These are phyloP conservation scores for Aselliscus stoliczkanus DNA, from an alignment of 2,797 vertebrate species.

Conservation along the genomic window DNA sequence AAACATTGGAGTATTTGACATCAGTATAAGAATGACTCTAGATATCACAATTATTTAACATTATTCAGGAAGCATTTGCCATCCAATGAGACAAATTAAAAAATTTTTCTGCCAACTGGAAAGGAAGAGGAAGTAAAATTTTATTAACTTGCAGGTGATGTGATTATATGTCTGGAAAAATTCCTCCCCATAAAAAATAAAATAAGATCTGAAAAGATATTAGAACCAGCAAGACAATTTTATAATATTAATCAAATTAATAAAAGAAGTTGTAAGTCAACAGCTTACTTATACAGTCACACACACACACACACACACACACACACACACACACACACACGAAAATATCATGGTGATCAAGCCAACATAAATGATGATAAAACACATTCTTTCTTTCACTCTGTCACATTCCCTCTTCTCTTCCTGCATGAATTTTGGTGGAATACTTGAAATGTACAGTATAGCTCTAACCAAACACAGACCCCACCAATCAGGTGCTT, in stretches of 20 bases:
- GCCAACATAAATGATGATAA: background rate
- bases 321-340: background rate
- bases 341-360: background rate
- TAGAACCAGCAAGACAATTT: conserved; percentile 17
- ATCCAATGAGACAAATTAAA: background rate
- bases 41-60: background rate
- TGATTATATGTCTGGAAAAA: conserved; percentile 39
- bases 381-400: background rate
- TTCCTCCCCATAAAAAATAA: conserved; percentile 1
- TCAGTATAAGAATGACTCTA: background rate
- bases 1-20: background rate
- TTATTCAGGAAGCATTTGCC: background rate
- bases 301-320: background rate
- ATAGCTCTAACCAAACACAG: background rate
- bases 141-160: conserved; percentile 42
- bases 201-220: conserved; percentile 8
- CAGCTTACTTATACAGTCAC: background rate
- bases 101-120: background rate
- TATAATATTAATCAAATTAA: background rate
- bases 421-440: background rate
- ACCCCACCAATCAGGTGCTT: background rate
- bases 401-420: background rate
- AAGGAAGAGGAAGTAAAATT: conserved; percentile 36
- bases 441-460: background rate
- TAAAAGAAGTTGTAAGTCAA: conserved; percentile 12